Evolutionary conservation across 2,797 vertebrate species (phyloP), one percentile per base, ranked within the genome.

Genomic region (Nothura maculosa): DNA sequence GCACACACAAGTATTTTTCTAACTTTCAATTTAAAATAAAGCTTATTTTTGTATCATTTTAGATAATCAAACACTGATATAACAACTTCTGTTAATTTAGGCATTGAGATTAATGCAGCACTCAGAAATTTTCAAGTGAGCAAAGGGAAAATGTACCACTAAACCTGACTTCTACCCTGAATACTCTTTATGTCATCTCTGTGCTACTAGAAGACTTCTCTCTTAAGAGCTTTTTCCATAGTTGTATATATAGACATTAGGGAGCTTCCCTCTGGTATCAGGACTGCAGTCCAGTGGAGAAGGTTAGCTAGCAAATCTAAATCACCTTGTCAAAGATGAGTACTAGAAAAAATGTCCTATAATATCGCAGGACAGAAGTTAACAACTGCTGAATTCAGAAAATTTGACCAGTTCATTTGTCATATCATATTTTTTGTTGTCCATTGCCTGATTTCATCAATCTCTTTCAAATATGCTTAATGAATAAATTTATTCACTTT

Each of bases 391-490:
- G 20, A 11, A 10, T 64, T 82, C 0, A 1, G 20, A 62, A 86
- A 67, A 54, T 57, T 11, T 69, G 30, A 20, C 25, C 28, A 79
- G 27, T 0, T 0, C 4, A n/a, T 19, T 6, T 30, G 42, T 36
- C 2, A 4, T 73, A 17, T 22, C 10, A 50, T 72, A 72, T 38
- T 75, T 87, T 74, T 47, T 64, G 10, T 57, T 89, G 38, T 36
- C 48, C 2, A 1, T 25, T 8, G 5, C 10, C 17, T 47, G 24
- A 74, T 19, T 63, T 63, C 47, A 38, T 25, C n/a, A 63, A 25
- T 72, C 3, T 69, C 28, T 75, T 82, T 66, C 17, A n/a, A 62
- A 75, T 20, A 64, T 6, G 54, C 15, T 64, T 85, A 16, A 16
- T 9, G n/a, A 87, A 25, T 10, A 69, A 79, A 3, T 8, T 82